A percentile compares a stretch with the other conserved stretches of the same genome.
phyloP scores from a whole-genome alignment of 2,888 invertebrate species.

The Diarsia rubi region DNA sequence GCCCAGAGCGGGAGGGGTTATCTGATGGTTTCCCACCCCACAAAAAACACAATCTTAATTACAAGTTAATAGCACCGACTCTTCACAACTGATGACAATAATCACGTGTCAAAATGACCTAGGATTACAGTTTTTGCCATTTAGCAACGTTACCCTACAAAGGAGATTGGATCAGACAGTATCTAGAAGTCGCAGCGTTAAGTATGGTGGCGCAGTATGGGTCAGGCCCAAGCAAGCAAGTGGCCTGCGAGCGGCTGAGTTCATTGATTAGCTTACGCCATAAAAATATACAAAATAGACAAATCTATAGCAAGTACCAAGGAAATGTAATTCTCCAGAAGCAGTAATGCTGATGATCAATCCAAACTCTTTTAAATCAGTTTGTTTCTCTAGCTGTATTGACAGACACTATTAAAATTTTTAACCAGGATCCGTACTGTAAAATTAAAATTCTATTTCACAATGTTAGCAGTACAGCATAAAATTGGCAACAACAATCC shows the following conservation, averaged over 20 bases:
- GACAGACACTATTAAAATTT: background rate
- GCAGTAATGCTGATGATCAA: background rate
- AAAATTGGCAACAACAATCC: conserved; percentile 50
- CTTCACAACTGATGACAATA: too few relatives aligned
- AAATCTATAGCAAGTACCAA: background rate
- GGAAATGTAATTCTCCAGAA: background rate
- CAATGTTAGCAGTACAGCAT: conserved; percentile 1
- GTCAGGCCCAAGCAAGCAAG: background rate
- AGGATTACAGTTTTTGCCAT: too few relatives aligned
- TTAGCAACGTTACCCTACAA: too few relatives aligned
- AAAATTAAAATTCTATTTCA: background rate
- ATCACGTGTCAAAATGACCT: too few relatives aligned
- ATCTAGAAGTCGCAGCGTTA: background rate
- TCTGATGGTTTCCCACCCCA: too few relatives aligned
- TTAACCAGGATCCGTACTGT: background rate
- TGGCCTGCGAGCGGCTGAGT: background rate
- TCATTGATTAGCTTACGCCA: background rate
- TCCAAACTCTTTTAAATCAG: background rate
- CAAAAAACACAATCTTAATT: too few relatives aligned
- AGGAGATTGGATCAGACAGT: background rate
- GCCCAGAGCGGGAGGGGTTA: too few relatives aligned
- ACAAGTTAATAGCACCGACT: too few relatives aligned
- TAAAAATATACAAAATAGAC: background rate
- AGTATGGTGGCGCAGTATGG: background rate
- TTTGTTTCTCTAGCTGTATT: background rate